Conservation (phyloP, 2,113 vertebrate species). For the Ceuthmochares aereus region DNA sequence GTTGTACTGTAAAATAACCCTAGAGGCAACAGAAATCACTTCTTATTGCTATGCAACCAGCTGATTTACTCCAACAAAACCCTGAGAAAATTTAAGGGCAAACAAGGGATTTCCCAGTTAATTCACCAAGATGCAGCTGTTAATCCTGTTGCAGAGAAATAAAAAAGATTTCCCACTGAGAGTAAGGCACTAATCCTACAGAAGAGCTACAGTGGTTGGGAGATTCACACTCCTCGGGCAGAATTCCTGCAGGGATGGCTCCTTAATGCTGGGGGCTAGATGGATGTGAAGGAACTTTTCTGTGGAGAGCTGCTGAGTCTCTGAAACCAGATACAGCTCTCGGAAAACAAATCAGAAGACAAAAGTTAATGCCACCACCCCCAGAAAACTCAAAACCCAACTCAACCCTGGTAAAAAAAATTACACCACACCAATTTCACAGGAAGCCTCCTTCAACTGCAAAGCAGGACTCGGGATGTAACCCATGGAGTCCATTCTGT, state of each 20-base stretch:
- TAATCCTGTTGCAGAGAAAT: background rate
- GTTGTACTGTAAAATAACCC: background rate
- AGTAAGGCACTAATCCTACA: background rate
- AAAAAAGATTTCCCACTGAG: background rate
- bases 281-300: background rate
- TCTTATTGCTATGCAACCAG: background rate
- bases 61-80: background rate
- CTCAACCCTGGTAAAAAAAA: background rate
- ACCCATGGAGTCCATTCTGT: background rate
- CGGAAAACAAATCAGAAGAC: background rate
- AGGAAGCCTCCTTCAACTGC: background rate
- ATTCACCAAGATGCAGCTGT: background rate
- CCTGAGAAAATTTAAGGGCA: accelerated
- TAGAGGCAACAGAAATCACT: background rate
- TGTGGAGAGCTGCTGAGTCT: background rate
- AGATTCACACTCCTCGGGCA: background rate
- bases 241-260: background rate
- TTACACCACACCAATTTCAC: background rate
- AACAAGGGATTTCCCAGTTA: background rate
- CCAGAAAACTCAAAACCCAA: background rate
- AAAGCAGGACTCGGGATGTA: background rate
- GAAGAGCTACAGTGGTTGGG: background rate
- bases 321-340: background rate
- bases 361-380: background rate
- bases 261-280: background rate